Evolutionary conservation across 2,113 vertebrate species (phyloP).

Genomic region (Archocentrus centrarchus): DNA sequence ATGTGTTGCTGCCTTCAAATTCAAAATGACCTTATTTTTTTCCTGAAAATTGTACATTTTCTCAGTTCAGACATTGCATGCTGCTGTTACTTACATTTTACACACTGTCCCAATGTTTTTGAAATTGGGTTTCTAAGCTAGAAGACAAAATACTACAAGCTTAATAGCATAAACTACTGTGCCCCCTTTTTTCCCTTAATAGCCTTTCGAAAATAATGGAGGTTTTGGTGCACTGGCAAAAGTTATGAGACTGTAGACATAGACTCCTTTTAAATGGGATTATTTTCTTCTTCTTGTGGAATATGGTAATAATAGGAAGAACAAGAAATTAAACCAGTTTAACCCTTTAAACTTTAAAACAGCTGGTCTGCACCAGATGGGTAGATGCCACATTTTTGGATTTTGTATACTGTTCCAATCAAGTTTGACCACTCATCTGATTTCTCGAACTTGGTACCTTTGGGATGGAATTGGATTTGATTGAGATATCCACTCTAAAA

Average conservation of each 20-base stretch:
- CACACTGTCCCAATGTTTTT: background rate
- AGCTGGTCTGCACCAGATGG: background rate
- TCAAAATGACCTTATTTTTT: background rate
- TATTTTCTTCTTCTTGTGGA: background rate
- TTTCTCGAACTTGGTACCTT: background rate
- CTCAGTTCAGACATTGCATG: background rate
- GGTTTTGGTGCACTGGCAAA: background rate
- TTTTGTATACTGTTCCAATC: background rate
- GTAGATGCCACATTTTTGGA: background rate
- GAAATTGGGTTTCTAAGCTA: background rate
- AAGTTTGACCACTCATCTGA: background rate
- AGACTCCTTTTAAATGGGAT: background rate
- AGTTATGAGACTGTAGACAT: background rate
- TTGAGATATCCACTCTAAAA: background rate
- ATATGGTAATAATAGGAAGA: background rate
- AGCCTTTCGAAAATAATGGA: background rate
- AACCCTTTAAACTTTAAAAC: background rate
- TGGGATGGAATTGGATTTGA: background rate
- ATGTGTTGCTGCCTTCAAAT: background rate
- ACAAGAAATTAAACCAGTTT: background rate
- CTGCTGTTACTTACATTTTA: background rate
- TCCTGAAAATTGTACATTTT: conserved; percentile 1
- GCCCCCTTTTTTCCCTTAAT: background rate
- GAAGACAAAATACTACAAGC: background rate
- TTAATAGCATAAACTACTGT: conserved; percentile 3